These are phyloP conservation scores for Coreoperca whiteheadi DNA, from an alignment of 2,113 vertebrate genomes.

Conservation along the genomic window DNA sequence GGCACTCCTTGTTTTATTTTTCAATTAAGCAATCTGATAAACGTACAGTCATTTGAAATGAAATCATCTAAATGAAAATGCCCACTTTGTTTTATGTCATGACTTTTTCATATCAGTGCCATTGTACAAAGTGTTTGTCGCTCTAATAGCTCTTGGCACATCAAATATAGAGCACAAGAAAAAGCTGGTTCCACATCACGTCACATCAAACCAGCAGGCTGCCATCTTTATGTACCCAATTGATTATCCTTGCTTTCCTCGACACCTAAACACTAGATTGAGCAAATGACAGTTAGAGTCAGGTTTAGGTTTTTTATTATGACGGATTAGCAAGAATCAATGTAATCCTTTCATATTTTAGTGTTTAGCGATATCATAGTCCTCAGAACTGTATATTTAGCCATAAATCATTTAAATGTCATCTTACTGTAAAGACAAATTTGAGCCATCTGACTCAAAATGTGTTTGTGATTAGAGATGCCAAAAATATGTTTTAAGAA, in stretches of 20 bases:
- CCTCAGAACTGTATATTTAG: conserved; percentile 15
- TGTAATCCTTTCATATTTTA: conserved; percentile 16
- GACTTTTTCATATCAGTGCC: background rate
- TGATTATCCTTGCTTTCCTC: conserved; percentile 37
- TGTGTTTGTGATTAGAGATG: conserved; percentile 68
- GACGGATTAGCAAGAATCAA: conserved; percentile 14
- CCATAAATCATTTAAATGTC: conserved; percentile 23
- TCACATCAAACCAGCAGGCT: conserved; percentile 52
- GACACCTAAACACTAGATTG: conserved; percentile 5
- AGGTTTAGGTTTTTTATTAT: conserved; percentile 23
- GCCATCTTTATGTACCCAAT: conserved; percentile 47
- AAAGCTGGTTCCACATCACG: conserved; percentile 49
- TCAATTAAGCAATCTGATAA: background rate
- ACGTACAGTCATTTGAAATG: background rate
- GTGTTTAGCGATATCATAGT: background rate
- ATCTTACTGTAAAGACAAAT: conserved; percentile 27
- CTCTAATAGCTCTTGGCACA: conserved; percentile 48
- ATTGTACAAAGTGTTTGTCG: conserved; percentile 15
- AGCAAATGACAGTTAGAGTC: conserved; percentile 17
- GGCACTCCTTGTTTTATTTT: background rate
- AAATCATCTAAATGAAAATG: background rate
- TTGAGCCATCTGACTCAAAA: conserved; percentile 39
- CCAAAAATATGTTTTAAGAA: conserved; percentile 62
- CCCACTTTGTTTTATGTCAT: background rate
- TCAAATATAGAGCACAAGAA: conserved; percentile 47